Evolutionary conservation across 2,888 invertebrate genomes (phyloP), one percentile per base, ranked within the genome.

Genomic region (Lumbricus terrestris): DNA sequence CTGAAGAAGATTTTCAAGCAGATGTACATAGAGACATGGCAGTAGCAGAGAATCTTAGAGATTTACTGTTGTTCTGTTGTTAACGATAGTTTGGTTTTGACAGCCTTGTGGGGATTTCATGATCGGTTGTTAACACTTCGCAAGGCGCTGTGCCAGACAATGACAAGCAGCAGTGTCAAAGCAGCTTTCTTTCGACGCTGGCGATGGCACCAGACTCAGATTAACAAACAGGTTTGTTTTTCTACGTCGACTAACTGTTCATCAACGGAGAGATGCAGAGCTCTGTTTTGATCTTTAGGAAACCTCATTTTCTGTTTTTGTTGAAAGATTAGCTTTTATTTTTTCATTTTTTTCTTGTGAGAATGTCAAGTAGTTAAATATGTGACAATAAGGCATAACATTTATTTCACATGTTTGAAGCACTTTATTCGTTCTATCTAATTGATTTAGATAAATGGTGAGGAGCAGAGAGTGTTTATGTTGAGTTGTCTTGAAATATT

Each of bases 71-170:
- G 8, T 8, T 40, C 33, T 40, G 37, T 88, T 42, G 42, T 29
- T 88, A 37, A 40, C 42, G 29, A 23, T 34, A 15, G 6, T 47
- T 88, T 69, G n/a, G 29, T 47, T 88, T 54, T 88, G 88, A 11
- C 96, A 93, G 97, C 97, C 0, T 97, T 97, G 95, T 97, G 97
- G 96, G 98, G 98, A 20, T 97, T 97, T 94, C 97, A 98, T 93
- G 98, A 98, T 94, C 96, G 97, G 92, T 96, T 97, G 92, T 95
- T 98, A 92, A 97, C 97, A 0, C 95, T 98, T 91, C 96, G 98
- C 91, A 97, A 97, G 91, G 97, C 97, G 83, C 95, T 98, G 88
- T 96, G 97, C 93, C 96, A 96, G 88, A 96, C 97, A 91, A 95
- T 97, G 92, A 96, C 96, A 0, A 96, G 96, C 54, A 96, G 96